phyloP scores from a whole-genome alignment of 2,888 invertebrate species.

The Aspidiotus rigidus region DNA sequence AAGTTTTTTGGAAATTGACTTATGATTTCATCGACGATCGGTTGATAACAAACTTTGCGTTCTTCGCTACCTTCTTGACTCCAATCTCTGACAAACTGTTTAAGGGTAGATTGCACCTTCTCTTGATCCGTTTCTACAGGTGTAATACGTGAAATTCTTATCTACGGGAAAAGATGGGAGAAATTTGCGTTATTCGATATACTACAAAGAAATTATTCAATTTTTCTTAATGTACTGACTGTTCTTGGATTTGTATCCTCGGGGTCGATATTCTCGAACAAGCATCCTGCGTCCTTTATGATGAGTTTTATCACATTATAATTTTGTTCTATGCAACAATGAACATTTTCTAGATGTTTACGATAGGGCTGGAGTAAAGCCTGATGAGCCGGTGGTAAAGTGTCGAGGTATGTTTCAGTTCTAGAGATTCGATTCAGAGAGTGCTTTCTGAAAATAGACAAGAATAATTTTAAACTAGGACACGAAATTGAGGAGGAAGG shows the following conservation, averaged over 20 bases:
- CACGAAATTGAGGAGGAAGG: too few species aligned
- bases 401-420: slow-evolving; percentile 64
- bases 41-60: slow-evolving; percentile 75
- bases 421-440: slow-evolving; percentile 57
- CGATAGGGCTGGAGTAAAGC: slow-evolving; percentile 64
- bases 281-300: slow-evolving; percentile 65
- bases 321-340: slow-evolving; percentile 65
- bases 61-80: slow-evolving; percentile 73
- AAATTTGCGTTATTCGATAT: neutral
- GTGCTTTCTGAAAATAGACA: slow-evolving; percentile 53
- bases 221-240: slow-evolving; percentile 9
- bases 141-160: slow-evolving; percentile 23
- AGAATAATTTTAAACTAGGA: too few species aligned
- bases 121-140: slow-evolving; percentile 38
- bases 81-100: slow-evolving; percentile 97
- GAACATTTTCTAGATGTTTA: slow-evolving; percentile 62
- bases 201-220: neutral
- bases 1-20: slow-evolving; percentile 58
- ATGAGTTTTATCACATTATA: slow-evolving; percentile 57
- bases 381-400: slow-evolving; percentile 66
- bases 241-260: slow-evolving; percentile 30
- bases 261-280: slow-evolving; percentile 63
- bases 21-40: slow-evolving; percentile 76
- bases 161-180: slow-evolving; percentile 11
- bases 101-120: slow-evolving; percentile 83